A percentile compares a stretch with the other conserved stretches of the same genome.
phyloP scores from a whole-genome alignment of 2,888 invertebrate genomes.

The Eristalis intricaria region DNA sequence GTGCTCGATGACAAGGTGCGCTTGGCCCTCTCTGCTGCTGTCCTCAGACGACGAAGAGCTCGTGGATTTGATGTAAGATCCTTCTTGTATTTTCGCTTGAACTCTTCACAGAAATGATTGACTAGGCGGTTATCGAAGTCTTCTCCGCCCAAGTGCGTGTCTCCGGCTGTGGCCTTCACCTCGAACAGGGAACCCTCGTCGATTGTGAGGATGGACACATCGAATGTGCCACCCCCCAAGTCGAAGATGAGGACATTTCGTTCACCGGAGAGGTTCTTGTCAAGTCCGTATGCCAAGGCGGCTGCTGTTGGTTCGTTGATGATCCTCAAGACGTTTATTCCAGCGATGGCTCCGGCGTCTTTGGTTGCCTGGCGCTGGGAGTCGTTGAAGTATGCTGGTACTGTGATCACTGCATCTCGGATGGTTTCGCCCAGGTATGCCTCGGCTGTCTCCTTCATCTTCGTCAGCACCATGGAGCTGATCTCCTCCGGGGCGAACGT shows the following conservation, averaged over 20 bases:
- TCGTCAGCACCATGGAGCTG: slow-evolving; percentile 93
- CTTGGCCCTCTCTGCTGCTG: slow-evolving; percentile 88
- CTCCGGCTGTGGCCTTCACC: slow-evolving; percentile 94
- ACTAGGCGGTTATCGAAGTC: slow-evolving; percentile 94
- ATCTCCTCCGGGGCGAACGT: slow-evolving; percentile 94
- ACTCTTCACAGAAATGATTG: slow-evolving; percentile 91
- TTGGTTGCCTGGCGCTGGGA: slow-evolving; percentile 95
- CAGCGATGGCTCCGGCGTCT: slow-evolving; percentile 93
- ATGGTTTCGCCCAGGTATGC: slow-evolving; percentile 91
- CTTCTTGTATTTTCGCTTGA: slow-evolving; percentile 88
- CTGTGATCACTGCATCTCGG: slow-evolving; percentile 92
- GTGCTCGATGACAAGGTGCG: slow-evolving; percentile 89
- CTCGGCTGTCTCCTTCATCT: slow-evolving; percentile 95
- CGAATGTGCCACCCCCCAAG: slow-evolving; percentile 91
- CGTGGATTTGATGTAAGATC: slow-evolving; percentile 85
- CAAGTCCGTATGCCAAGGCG: slow-evolving; percentile 93
- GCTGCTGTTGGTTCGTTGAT: slow-evolving; percentile 96
- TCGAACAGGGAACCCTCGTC: slow-evolving; percentile 93
- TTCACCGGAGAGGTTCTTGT: slow-evolving; percentile 89
- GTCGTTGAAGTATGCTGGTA: slow-evolving; percentile 94
- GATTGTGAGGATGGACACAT: slow-evolving; percentile 95
- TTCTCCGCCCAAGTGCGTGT: slow-evolving; percentile 95
- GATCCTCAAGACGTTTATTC: slow-evolving; percentile 92
- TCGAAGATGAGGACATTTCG: slow-evolving; percentile 87
- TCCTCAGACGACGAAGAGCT: slow-evolving; percentile 85